Evolutionary conservation across 2,888 invertebrate genomes (phyloP), one percentile per base, ranked within the genome.

Genomic region (Lissocephala sabroskyi): DNA sequence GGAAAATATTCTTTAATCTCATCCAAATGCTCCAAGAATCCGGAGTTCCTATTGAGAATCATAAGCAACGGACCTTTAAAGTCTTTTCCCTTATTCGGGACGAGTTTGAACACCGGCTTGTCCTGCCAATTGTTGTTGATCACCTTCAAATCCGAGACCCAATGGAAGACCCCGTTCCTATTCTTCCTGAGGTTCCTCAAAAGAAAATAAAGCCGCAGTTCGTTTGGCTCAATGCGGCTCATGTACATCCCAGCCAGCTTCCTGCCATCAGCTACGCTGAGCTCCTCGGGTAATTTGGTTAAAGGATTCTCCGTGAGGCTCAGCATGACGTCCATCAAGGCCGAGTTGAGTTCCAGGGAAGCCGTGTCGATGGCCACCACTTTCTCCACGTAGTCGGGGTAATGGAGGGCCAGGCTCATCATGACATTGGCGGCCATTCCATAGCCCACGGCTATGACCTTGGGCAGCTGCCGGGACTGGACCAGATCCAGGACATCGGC

Each of bases 1-100:
- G 39, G 26, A 26, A 46, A 46, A 11, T 33, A 46, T 9, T 40
- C 19, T 6, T n/a, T 14, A 11, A 45, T n/a, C n/a, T n/a, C n/a
- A n/a, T n/a, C n/a, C n/a, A n/a, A n/a, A n/a, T n/a, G n/a, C n/a
- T n/a, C n/a, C n/a, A n/a, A n/a, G n/a, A n/a, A n/a, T n/a, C n/a
- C n/a, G n/a, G n/a, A n/a, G n/a, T n/a, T n/a, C n/a, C n/a, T n/a
- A n/a, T n/a, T n/a, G n/a, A n/a, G n/a, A n/a, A n/a, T n/a, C n/a
- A n/a, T n/a, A n/a, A n/a, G n/a, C n/a, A n/a, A n/a, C n/a, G n/a
- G n/a, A n/a, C n/a, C n/a, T n/a, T n/a, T n/a, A n/a, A n/a, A n/a
- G n/a, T n/a, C n/a, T n/a, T n/a, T n/a, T n/a, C n/a, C n/a, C n/a
- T n/a, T n/a, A n/a, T n/a, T n/a, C n/a, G n/a, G n/a, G n/a, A n/a